These are phyloP conservation scores for Limenitis camilla DNA, from an alignment of 2,888 invertebrate species.

Conservation along the genomic window DNA sequence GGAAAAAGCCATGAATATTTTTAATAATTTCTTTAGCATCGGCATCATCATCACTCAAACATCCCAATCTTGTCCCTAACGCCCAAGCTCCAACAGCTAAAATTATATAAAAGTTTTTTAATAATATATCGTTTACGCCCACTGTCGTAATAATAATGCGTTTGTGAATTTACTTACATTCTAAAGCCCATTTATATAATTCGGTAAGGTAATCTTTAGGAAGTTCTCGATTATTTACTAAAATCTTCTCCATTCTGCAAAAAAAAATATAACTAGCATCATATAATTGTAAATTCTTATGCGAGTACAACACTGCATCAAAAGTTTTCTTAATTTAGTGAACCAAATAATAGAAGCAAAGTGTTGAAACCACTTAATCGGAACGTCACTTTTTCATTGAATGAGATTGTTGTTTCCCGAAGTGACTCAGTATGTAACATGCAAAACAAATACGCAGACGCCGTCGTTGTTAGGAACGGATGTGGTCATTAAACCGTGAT, in stretches of 20 bases:
- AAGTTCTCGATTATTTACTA: constrained; percentile 76
- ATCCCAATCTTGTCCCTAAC: constrained; percentile 85
- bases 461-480: constrained; percentile 56
- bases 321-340: not conserved
- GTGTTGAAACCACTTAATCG: constrained; percentile 41
- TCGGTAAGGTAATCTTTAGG: constrained; percentile 81
- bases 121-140: not conserved
- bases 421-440: constrained; percentile 55
- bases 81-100: constrained; percentile 87
- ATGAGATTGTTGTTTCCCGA: constrained; percentile 56
- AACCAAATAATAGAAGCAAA: constrained; percentile 13
- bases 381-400: constrained; percentile 49
- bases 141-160: constrained; percentile 1
- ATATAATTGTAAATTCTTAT: too few relatives aligned
- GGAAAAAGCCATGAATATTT: constrained; percentile 84
- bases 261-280: not conserved
- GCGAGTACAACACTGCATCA: too few relatives aligned
- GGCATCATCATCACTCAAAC: constrained; percentile 79
- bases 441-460: constrained; percentile 64
- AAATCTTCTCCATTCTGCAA: constrained; percentile 77
- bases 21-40: constrained; percentile 85
- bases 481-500: constrained; percentile 70
- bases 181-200: constrained; percentile 86
- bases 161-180: constrained; percentile 76
- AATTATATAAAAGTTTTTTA: constrained; percentile 21